phyloP scores from a whole-genome alignment of 1,140 invertebrate genomes.

The Microplitis mediator region DNA sequence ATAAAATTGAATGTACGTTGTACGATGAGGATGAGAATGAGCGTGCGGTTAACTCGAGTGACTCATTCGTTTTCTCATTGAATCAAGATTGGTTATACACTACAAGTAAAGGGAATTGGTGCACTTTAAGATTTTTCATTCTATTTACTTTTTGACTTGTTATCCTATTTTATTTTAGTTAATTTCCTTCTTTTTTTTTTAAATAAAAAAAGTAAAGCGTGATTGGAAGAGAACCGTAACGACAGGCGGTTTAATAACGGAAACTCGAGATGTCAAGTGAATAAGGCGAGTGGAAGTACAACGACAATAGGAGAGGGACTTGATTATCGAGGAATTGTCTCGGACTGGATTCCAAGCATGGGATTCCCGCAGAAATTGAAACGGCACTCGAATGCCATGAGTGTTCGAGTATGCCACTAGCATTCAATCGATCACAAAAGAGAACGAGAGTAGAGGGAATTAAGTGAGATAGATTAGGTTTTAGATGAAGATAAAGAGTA shows the following conservation, averaged over 20 bases:
- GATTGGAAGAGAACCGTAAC: not conserved
- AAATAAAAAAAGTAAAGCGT: not conserved
- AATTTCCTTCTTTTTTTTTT: not conserved
- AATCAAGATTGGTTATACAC: not conserved
- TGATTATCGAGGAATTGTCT: conserved; percentile 24
- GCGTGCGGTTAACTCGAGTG: not conserved
- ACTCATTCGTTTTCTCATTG: conserved; percentile 6
- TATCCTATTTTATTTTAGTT: not conserved
- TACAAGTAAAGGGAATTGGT: not conserved
- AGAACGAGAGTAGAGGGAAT: not conserved
- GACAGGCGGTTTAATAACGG: conserved; percentile 9
- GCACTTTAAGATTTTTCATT: too few relatives aligned
- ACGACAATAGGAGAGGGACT: conserved; percentile 3
- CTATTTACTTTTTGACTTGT: too few relatives aligned
- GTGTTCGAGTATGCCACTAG: conserved; percentile 2
- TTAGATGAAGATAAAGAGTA: not conserved
- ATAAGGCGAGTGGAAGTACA: conserved; percentile 5
- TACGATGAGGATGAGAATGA: too few relatives aligned
- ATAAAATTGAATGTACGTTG: not conserved
- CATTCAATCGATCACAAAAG: conserved; percentile 24
- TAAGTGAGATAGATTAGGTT: not conserved
- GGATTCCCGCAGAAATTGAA: conserved; percentile 23
- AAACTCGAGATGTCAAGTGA: not conserved
- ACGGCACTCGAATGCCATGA: conserved; percentile 17
- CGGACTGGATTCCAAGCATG: conserved; percentile 4